phyloP scores from a whole-genome alignment of 2,797 vertebrate genomes.

The Siniperca undulata region DNA sequence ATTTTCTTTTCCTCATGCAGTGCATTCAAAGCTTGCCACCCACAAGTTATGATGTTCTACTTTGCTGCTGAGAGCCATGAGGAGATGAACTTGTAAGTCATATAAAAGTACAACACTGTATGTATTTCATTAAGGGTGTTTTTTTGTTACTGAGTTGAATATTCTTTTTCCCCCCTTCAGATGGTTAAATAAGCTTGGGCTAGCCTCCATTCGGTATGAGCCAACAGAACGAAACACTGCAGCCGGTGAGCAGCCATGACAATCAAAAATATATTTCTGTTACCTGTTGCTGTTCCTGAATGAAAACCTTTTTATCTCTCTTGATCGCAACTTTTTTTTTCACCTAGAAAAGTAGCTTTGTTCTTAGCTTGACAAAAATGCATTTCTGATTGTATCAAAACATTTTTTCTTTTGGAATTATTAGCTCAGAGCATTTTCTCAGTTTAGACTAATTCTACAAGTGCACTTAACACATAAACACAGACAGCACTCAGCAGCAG shows the following conservation, averaged over 20 bases:
- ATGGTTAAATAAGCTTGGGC: conserved; percentile 95
- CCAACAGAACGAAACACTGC: conserved; percentile 76
- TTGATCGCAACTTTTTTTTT: no score
- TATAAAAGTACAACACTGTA: background rate
- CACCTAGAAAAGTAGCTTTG: no score
- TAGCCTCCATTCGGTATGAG: conserved; percentile 91
- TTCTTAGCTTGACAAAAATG: no score
- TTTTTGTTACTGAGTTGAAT: background rate
- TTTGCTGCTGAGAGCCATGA: conserved; percentile 95
- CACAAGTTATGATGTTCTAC: conserved; percentile 96
- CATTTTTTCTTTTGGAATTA: no score
- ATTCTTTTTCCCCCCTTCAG: conserved; percentile 72
- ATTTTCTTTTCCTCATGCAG: conserved; percentile 73
- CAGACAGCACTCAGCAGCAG: no score
- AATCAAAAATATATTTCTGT: background rate
- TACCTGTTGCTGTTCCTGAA: background rate
- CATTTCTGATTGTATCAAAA: no score
- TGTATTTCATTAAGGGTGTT: background rate
- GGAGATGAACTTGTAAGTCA: conserved; percentile 95
- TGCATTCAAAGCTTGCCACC: conserved; percentile 96
- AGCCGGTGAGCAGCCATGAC: conserved; percentile 72
- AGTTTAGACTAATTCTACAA: no score
- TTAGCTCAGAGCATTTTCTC: no score
- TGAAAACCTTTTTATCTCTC: background rate
- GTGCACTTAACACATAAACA: no score